Base-by-base conservation (phyloP, 2,888 invertebrate species). In the Biston stratarius region DNA sequence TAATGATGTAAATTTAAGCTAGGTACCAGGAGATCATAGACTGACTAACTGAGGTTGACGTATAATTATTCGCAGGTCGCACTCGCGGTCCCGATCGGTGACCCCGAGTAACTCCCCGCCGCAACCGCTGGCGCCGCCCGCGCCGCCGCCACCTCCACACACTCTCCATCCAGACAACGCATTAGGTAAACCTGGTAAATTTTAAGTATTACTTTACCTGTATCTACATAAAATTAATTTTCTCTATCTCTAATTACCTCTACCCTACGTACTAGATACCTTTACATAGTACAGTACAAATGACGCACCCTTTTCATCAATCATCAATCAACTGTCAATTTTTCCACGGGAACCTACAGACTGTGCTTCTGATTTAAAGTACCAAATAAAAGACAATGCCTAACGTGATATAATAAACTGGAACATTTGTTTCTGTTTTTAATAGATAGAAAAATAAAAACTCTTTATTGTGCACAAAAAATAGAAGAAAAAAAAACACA, bases 141-240 rank as follows among this genome's bases (percentile, higher is more conserved):
- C 88, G 15, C 87, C 87, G 40, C 86, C 84, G 0, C 91, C 91
- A 15, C 90, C 90, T 8, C 84, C 92, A 36, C 92, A 92, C 77
- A 94, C 94, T n/a, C 81, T 94, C 72, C 94, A 94, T 74, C 93
- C 94, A 69, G 93, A 94, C 84, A 94, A 92, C 79, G 94, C 94
- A 76, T 85, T 94, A 84, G 92, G 93, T 92, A 85, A 81, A 71
- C 74, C 69, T 49, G 6, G 38, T 47, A 34, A 48, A 6, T 42
- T 40, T 24, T 24, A 24, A 24, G 3, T 2, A 59, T 33, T 40
- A 36, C 5, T 12, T 15, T 34, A 56, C 36, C 5, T n/a, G 12
- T 64, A 55, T 58, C 64, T 48, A 51, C 55, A 42, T 5, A 9
- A 45, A 33, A 65, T 69, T 69, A 72, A 62, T 68, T 2, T 77